These are phyloP conservation scores for Hyperoodon ampullatus DNA, from an alignment of 2,113 vertebrate genomes.

Conservation along the genomic window DNA sequence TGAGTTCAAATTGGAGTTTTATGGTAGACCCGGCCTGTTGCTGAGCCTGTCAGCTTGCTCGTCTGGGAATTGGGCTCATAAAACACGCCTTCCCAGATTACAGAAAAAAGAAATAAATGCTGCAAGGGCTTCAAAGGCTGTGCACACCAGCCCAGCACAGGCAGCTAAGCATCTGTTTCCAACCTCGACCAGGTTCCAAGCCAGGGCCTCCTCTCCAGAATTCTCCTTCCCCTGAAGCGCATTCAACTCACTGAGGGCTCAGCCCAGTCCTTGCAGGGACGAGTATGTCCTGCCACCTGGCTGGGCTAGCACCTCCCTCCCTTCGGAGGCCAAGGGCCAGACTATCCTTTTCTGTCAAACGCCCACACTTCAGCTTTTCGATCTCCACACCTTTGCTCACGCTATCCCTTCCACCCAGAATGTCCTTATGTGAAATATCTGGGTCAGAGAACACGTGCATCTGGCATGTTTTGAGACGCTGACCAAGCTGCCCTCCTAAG, in stretches of 20 bases:
- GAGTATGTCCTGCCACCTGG: neutral
- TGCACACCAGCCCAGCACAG: neutral
- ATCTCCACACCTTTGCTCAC: neutral
- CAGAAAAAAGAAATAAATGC: neutral
- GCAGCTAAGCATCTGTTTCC: neutral
- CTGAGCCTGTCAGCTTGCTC: neutral
- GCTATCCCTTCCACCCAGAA: neutral
- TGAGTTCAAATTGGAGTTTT: accelerated
- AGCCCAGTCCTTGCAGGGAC: too few species aligned
- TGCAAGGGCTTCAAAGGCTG: neutral
- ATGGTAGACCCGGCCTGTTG: neutral
- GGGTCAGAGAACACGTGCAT: neutral
- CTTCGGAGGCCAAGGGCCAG: neutral
- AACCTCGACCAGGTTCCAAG: too few species aligned
- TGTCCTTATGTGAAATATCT: neutral
- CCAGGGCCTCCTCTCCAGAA: neutral
- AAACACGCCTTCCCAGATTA: neutral
- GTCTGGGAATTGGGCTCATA: neutral
- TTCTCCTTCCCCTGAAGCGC: neutral
- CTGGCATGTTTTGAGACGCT: neutral
- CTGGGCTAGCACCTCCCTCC: neutral
- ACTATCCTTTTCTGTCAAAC: too few species aligned
- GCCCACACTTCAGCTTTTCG: neutral
- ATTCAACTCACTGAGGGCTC: accelerated
- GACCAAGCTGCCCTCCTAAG: too few species aligned